Conservation (phyloP, 1,140 invertebrate species). For the Penaeus vannamei region DNA sequence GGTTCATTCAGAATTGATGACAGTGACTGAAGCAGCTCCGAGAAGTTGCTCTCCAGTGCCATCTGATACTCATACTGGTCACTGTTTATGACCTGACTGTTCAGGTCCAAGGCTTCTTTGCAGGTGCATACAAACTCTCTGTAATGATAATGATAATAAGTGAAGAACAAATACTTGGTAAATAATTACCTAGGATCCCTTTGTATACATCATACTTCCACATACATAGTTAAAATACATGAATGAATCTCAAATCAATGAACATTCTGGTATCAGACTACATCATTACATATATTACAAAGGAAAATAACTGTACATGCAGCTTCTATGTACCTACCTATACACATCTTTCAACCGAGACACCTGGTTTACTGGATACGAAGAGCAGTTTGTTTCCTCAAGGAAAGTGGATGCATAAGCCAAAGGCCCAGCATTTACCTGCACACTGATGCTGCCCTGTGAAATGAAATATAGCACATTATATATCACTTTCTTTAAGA, state of each 20-base stretch:
- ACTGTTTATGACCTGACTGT: conserved; percentile 85
- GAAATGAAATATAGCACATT: conserved; percentile 70
- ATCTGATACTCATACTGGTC: conserved; percentile 93
- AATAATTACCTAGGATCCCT: not conserved
- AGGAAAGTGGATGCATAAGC: conserved; percentile 93
- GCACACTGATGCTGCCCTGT: conserved; percentile 83
- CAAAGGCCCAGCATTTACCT: conserved; percentile 95
- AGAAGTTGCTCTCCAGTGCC: conserved; percentile 86
- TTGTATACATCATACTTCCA: not conserved
- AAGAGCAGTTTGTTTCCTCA: conserved; percentile 73
- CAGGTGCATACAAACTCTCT: conserved; percentile 92
- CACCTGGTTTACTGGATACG: conserved; percentile 85
- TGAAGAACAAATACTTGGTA: not conserved
- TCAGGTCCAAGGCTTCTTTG: conserved; percentile 88
- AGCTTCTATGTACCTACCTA: conserved; percentile 76
- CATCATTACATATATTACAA: too few relatives aligned
- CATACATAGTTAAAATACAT: not conserved
- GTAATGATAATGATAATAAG: conserved; percentile 47
- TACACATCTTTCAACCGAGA: conserved; percentile 88
- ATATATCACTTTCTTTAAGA: conserved; percentile 52
- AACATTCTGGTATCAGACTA: not conserved
- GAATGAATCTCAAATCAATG: not conserved
- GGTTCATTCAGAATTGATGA: conserved; percentile 71
- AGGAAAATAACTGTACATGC: too few relatives aligned
- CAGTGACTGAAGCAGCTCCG: conserved; percentile 86